Evolutionary conservation across 2,888 invertebrate species (phyloP).

Genomic region (Antitype chi): DNA sequence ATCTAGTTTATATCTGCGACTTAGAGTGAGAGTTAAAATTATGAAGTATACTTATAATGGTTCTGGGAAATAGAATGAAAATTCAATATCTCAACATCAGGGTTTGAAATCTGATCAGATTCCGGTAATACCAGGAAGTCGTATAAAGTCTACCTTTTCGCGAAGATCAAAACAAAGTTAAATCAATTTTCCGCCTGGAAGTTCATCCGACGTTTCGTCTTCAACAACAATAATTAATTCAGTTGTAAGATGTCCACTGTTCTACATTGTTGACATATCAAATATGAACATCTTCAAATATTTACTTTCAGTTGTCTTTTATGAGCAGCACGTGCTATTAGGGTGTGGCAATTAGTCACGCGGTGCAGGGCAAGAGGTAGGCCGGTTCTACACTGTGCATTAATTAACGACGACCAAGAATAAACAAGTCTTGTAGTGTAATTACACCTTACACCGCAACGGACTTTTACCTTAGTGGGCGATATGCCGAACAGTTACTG

Average conservation of each 20-base stretch:
- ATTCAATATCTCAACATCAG: conserved; percentile 22
- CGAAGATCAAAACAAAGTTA: conserved; percentile 32
- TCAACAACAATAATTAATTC: conserved; percentile 20
- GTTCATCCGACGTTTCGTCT: conserved; percentile 24
- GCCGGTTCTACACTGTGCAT: neutral
- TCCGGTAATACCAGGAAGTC: conserved; percentile 33
- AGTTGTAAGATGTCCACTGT: conserved; percentile 23
- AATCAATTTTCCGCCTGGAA: conserved; percentile 27
- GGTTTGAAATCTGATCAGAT: conserved; percentile 24
- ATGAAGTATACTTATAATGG: neutral
- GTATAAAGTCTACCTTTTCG: conserved; percentile 27
- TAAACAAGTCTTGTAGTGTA: conserved; percentile 32
- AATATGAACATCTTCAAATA: neutral
- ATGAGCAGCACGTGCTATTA: neutral
- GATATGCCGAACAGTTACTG: neutral
- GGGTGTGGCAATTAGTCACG: conserved; percentile 30
- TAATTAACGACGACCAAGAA: conserved; percentile 34
- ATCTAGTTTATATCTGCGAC: neutral
- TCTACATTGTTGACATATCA: neutral
- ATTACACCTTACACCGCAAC: conserved; percentile 22
- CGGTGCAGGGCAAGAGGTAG: conserved; percentile 3
- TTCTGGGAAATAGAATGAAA: conserved; percentile 1
- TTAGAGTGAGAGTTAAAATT: neutral
- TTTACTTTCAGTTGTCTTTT: conserved; percentile 7
- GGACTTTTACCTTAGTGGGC: conserved; percentile 18